Evolutionary conservation across 2,888 invertebrate genomes (phyloP).

Genomic region (Ichneumoninae sp.): DNA sequence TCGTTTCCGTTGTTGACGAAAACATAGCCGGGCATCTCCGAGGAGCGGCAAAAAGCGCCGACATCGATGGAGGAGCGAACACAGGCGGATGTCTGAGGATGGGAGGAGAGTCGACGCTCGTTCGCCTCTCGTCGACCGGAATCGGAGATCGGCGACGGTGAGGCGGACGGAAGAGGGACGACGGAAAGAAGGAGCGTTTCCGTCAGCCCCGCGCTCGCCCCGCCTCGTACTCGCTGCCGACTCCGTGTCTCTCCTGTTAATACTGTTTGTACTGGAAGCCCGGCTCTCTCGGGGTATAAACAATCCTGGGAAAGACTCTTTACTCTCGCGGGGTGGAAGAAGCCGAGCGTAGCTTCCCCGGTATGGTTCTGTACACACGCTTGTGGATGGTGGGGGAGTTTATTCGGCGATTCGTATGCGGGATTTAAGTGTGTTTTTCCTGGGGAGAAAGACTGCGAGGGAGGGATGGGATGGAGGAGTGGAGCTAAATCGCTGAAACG

Average conservation of each 20-base stretch:
- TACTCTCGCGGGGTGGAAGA: conserved; percentile 45
- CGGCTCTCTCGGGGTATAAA: conserved; percentile 56
- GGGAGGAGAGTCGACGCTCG: conserved; percentile 15
- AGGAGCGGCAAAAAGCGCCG: background rate
- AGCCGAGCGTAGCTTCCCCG: conserved; percentile 34
- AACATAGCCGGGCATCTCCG: conserved; percentile 8
- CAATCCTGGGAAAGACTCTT: conserved; percentile 63
- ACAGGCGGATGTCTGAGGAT: background rate
- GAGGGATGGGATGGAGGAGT: background rate
- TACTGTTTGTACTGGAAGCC: conserved; percentile 65
- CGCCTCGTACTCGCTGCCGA: background rate
- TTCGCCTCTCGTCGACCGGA: conserved; percentile 43
- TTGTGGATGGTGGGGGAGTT: background rate
- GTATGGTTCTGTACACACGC: conserved; percentile 11
- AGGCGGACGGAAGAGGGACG: background rate
- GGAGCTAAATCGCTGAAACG: conserved; percentile 13
- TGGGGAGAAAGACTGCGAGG: conserved; percentile 3
- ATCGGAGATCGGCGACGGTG: conserved; percentile 19
- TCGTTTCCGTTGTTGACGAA: conserved; percentile 11
- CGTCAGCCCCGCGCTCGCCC: conserved; percentile 17
- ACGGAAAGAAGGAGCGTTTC: conserved; percentile 20
- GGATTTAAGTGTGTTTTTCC: conserved; percentile 58
- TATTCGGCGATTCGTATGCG: conserved; percentile 62
- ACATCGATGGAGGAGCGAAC: conserved; percentile 26
- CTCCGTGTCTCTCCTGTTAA: conserved; percentile 47